Conservation (phyloP, 2,797 vertebrate species). For the Catostomus latipinnis region DNA sequence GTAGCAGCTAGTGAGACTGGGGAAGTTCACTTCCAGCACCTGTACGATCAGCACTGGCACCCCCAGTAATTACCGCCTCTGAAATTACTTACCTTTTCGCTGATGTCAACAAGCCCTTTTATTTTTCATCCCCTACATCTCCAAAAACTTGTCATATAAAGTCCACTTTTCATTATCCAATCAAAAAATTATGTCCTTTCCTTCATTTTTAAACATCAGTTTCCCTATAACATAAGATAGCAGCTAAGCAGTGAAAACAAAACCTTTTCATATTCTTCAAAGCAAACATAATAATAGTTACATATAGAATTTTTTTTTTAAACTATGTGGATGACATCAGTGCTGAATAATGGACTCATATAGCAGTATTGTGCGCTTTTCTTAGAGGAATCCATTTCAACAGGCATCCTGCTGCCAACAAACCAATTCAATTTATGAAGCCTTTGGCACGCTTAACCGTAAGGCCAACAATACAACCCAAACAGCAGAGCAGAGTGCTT, state of each 20-base stretch:
- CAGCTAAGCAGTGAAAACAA: constrained; percentile 4
- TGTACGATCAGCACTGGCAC: too few species aligned
- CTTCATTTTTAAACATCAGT: background rate
- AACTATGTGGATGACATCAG: background rate
- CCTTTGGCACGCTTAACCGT: constrained; percentile 13
- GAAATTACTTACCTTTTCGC: too few species aligned
- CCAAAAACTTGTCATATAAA: too few species aligned
- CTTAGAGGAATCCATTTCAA: constrained; percentile 14
- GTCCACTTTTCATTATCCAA: too few species aligned
- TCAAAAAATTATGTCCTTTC: too few species aligned
- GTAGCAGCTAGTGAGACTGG: too few species aligned
- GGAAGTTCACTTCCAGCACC: too few species aligned
- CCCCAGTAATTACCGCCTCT: too few species aligned
- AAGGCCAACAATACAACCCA: background rate
- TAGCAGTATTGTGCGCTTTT: constrained; percentile 14
- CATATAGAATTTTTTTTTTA: background rate
- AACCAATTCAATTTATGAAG: constrained; percentile 31
- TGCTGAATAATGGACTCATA: background rate
- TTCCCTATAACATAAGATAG: background rate
- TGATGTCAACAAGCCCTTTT: too few species aligned
- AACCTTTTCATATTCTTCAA: background rate
- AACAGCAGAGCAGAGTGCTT: constrained; percentile 25
- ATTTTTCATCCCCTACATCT: too few species aligned
- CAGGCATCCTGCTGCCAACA: constrained; percentile 31
- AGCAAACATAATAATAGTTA: background rate